Percentiles rank a stretch among this genome's conserved stretches.
These are phyloP conservation scores for Drosophila fungiperda DNA, from an alignment of 2,888 invertebrate species.

Conservation along the genomic window DNA sequence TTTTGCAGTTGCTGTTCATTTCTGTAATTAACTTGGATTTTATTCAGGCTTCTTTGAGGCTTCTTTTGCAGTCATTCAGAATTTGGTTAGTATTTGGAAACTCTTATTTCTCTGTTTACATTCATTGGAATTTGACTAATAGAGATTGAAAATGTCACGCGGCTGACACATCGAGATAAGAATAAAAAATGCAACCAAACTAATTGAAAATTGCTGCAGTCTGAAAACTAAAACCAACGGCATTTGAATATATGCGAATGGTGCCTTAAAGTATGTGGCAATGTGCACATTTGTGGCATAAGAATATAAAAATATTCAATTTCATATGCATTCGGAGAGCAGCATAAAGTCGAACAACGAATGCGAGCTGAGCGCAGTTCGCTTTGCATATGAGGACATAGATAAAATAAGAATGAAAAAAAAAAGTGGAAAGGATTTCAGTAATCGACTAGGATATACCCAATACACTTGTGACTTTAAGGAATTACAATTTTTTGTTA, in stretches of 20 bases:
- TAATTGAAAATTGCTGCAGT: conserved; percentile 12
- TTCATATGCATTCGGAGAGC: conserved; percentile 56
- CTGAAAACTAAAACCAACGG: conserved; percentile 31
- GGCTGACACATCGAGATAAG: conserved; percentile 57
- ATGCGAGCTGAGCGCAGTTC: conserved; percentile 40
- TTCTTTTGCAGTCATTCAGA: background rate
- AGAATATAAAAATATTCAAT: conserved; percentile 63
- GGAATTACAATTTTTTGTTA: background rate
- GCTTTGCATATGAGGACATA: conserved; percentile 57
- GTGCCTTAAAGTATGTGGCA: conserved; percentile 59
- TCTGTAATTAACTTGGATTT: conserved; percentile 1
- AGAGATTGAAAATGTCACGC: conserved; percentile 60
- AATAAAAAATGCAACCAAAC: conserved; percentile 50
- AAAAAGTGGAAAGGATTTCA: background rate
- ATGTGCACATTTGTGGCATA: conserved; percentile 55
- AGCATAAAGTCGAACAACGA: conserved; percentile 51
- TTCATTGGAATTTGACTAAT: conserved; percentile 23
- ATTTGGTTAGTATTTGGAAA: background rate
- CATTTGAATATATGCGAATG: conserved; percentile 47
- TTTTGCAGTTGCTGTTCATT: background rate
- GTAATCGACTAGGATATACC: background rate
- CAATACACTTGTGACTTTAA: background rate
- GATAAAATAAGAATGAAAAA: conserved; percentile 35
- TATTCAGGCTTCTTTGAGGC: background rate
- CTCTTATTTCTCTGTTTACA: background rate